These are phyloP conservation scores for Polypterus bichir DNA, from an alignment of 2,113 vertebrate species.

Conservation along the genomic window DNA sequence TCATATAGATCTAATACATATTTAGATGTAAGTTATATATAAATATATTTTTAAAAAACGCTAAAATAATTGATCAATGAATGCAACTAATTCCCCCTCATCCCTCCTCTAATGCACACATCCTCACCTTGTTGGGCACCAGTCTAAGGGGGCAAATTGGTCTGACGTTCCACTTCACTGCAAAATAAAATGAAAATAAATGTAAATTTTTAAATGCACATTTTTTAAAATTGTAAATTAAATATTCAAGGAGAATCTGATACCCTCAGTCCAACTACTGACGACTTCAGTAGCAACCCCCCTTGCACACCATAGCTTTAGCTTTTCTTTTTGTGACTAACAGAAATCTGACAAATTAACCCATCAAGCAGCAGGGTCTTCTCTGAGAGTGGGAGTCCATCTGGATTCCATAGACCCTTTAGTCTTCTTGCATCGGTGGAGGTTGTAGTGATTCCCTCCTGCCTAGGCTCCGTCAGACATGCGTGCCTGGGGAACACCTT, in stretches of 20 bases:
- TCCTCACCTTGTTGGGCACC: neutral
- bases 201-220: neutral
- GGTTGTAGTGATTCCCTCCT: too few species aligned
- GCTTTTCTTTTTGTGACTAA: neutral
- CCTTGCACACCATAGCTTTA: neutral
- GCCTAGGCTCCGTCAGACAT: too few species aligned
- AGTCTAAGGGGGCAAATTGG: neutral
- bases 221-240: neutral
- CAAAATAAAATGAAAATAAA: neutral
- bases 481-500: too few species aligned
- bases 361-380: too few species aligned
- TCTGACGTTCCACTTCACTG: conserved; percentile 1
- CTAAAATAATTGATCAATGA: neutral
- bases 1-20: neutral
- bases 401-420: too few species aligned
- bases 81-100: too few species aligned
- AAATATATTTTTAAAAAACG: neutral
- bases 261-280: neutral
- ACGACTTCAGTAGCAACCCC: neutral
- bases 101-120: neutral
- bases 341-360: neutral
- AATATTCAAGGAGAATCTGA: neutral
- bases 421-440: too few species aligned
- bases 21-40: neutral
- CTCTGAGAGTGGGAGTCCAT: too few species aligned